phyloP scores from a whole-genome alignment of 1,140 invertebrate species.

The Diachasmimorpha longicaudata region DNA sequence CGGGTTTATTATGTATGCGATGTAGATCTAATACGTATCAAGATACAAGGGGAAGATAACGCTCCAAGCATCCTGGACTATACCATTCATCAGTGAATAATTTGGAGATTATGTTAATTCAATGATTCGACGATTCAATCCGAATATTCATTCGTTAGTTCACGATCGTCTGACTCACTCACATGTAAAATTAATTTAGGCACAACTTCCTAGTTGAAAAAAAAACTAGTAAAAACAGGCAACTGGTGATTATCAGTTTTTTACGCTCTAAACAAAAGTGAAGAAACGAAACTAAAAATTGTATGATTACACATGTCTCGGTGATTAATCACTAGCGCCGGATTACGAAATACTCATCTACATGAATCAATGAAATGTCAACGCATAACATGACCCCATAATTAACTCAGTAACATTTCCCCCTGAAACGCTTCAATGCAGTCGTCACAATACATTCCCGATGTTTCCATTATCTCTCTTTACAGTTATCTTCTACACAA shows the following conservation, averaged over 20 bases:
- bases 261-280: not conserved
- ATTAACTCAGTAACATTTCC: not conserved
- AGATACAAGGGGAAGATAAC: not conserved
- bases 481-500: not conserved
- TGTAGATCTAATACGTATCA: not conserved
- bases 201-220: no score
- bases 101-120: not conserved
- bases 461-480: not conserved
- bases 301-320: not conserved
- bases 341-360: not conserved
- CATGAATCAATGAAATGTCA: not conserved
- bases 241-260: not conserved
- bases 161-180: no score
- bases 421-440: not conserved
- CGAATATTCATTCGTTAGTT: no score
- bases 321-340: not conserved
- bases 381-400: not conserved
- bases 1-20: conserved; percentile 1
- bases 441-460: not conserved
- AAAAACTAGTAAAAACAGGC: not conserved
- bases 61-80: not conserved
- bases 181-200: no score
- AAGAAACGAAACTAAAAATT: not conserved
- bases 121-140: not conserved
- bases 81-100: not conserved